phyloP scores from a whole-genome alignment of 64 coral and sea anemone species.

The Trachythela sp. region DNA sequence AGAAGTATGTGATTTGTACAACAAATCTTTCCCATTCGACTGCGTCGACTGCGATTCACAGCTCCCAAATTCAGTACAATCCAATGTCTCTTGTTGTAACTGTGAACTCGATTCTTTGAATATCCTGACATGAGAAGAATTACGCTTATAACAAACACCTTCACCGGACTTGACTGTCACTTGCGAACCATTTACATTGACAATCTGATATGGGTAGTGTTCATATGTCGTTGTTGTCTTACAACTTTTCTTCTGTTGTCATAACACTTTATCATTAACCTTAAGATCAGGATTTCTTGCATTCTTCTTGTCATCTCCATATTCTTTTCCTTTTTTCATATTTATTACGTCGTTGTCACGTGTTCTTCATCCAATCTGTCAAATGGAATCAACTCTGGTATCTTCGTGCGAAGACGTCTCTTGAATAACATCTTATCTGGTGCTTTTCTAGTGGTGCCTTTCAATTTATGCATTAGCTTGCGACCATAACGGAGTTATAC shows the following conservation, averaged over 20 bases:
- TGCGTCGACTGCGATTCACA: background rate
- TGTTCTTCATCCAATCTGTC: background rate
- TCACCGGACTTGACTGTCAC: background rate
- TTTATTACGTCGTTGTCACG: background rate
- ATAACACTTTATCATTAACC: slow-evolving; percentile 5
- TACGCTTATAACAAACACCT: background rate
- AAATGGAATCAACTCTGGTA: background rate
- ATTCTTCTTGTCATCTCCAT: background rate
- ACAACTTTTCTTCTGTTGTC: background rate
- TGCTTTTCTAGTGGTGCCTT: slow-evolving; percentile 10
- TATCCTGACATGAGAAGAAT: background rate
- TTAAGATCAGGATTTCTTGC: background rate
- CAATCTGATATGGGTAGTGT: background rate
- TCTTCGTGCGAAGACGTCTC: background rate
- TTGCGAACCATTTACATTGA: background rate
- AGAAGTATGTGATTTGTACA: background rate
- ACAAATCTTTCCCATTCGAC: too few species aligned
- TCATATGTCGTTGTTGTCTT: background rate
- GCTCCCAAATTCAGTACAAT: background rate
- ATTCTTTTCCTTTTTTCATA: background rate
- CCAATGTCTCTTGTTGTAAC: background rate
- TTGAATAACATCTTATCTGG: background rate
- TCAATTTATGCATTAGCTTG: background rate
- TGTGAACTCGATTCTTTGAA: background rate
- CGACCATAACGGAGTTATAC: background rate